Percentiles rank a stretch among this genome's conserved stretches.
Evolutionary conservation across 2,113 vertebrate genomes (phyloP).

Genomic region (Hyperoodon ampullatus): DNA sequence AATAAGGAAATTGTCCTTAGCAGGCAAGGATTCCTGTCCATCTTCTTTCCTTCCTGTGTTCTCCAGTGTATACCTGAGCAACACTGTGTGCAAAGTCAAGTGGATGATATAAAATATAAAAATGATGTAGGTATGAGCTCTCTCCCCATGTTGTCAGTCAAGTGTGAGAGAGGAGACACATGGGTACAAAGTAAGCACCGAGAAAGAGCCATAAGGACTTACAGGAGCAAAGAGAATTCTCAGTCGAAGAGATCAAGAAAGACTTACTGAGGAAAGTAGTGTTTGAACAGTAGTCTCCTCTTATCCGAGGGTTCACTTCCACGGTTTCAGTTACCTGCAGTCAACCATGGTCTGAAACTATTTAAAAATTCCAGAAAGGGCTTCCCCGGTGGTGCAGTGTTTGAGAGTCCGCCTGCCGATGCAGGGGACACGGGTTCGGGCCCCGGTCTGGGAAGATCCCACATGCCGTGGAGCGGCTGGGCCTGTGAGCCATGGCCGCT

Average conservation of each 20-base stretch:
- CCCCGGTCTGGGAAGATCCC: too few relatives aligned
- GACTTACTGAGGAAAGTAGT: neutral
- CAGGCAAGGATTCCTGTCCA: neutral
- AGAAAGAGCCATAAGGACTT: neutral
- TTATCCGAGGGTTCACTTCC: neutral
- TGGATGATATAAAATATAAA: neutral
- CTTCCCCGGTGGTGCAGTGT: too few relatives aligned
- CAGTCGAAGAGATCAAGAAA: neutral
- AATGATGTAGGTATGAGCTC: neutral
- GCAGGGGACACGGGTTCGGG: too few relatives aligned
- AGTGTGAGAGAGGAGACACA: neutral
- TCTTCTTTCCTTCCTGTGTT: neutral
- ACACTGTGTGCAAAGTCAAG: fast-evolving
- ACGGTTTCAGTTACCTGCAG: neutral
- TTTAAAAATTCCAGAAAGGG: neutral
- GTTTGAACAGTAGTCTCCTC: neutral
- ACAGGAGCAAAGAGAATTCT: neutral
- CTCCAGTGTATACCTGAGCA: neutral
- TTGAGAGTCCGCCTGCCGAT: too few relatives aligned
- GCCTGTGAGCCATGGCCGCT: too few relatives aligned
- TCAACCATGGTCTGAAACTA: neutral
- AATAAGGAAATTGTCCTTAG: neutral
- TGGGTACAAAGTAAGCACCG: neutral
- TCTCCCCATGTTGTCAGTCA: neutral
- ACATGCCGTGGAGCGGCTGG: too few relatives aligned